Conservation (phyloP, 2,113 vertebrate genomes). For the Ardeotis arabs region DNA sequence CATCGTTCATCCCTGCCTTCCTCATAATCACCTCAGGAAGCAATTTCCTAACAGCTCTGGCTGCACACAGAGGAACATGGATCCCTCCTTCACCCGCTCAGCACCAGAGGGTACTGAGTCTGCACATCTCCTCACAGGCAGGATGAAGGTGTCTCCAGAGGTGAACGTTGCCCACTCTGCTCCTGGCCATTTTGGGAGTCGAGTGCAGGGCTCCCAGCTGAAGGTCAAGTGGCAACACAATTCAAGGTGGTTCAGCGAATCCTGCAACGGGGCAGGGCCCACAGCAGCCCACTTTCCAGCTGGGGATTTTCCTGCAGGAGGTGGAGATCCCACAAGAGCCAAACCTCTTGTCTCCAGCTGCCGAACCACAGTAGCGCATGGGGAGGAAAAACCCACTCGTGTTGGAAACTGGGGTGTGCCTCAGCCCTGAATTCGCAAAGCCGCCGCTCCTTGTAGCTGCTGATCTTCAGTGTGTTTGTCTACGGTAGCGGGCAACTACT, state of each 20-base stretch:
- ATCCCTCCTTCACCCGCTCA: not conserved
- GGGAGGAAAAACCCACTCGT: not conserved
- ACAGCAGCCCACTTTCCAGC: not conserved
- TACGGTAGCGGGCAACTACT: not conserved
- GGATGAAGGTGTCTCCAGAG: not conserved
- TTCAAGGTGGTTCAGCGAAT: not conserved
- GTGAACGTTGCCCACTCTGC: not conserved
- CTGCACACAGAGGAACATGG: not conserved
- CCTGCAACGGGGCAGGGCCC: not conserved
- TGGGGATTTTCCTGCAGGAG: not conserved
- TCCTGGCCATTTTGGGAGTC: not conserved
- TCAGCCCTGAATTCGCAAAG: not conserved
- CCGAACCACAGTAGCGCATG: not conserved
- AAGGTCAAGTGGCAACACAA: too few relatives aligned
- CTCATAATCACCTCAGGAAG: not conserved
- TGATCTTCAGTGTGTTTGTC: not conserved
- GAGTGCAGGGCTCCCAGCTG: too few relatives aligned
- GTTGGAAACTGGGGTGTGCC: fast-evolving
- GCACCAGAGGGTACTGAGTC: not conserved
- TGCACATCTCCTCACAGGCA: too few relatives aligned
- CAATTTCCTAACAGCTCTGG: not conserved
- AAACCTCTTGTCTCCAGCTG: not conserved
- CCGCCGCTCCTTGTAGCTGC: not conserved
- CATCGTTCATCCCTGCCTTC: not conserved
- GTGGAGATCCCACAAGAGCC: not conserved